Base-by-base conservation (phyloP, 2,888 invertebrate species). In the Scotopteryx bipunctaria region DNA sequence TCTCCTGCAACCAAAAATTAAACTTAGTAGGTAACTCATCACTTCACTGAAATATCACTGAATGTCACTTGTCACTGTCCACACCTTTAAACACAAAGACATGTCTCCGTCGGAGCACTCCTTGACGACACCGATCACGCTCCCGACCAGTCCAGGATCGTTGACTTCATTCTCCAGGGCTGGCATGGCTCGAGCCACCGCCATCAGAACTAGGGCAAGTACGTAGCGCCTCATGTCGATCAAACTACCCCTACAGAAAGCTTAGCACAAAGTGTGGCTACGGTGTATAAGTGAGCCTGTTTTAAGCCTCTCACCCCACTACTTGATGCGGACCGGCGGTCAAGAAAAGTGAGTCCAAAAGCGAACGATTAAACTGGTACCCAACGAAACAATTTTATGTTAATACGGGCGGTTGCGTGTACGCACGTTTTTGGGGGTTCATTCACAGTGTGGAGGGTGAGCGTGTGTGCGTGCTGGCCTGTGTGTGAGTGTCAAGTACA, bases 71-170 rank as follows among this genome's bases (percentile, higher is more conserved):
- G 31, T 47, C 74, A 75, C 73, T 59, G 57, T 61, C 65, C 69
- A 71, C 74, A 95, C 95, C 93, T 95, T 95, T 63, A 95, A 83
- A 76, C 95, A 95, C 80, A 94, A 81, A 57, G 93, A 89, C 69
- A 95, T 89, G 66, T 94, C 93, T 69, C 92, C 93, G 55, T 93
- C 93, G 46, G 93, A 93, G 75, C 95, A 95, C 69, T 94, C 93
- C 81, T 94, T 93, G 64, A 95, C 91, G 63, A 93, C 93, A 64
- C 92, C 92, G 53, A 94, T 79, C 29, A 94, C 93, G 64, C 81
- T 81, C 1, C 77, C 80, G 16, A 84, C 77, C 19, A 86, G 61
- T 46, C 82, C 79, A 8, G 82, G 77, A 54, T 87, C 88, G 60
- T 84, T 87, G n/a, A 90, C 91, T 35, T 92, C 91, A 63, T 93